A percentile compares a stretch with the other conserved stretches of the same genome.
Conservation (phyloP, 2,113 vertebrate species). For the Seriola dumerili region DNA sequence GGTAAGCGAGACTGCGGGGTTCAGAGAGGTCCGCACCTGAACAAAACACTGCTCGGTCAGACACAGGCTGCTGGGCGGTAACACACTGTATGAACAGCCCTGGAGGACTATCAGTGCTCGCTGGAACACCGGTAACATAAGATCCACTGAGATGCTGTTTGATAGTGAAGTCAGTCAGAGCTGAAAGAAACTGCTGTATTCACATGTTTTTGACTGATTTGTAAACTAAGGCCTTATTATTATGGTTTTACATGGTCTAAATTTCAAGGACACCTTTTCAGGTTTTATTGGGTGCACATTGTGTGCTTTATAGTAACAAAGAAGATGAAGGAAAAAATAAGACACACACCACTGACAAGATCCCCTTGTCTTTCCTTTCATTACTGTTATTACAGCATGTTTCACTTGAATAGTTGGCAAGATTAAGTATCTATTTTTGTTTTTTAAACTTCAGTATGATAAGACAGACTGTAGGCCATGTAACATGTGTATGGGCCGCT, state of each 20-base stretch:
- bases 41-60: slow-evolving; percentile 65
- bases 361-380: background rate
- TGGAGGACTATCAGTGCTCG: slow-evolving; percentile 47
- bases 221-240: background rate
- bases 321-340: background rate
- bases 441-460: background rate
- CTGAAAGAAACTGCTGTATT: background rate
- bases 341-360: background rate
- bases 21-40: slow-evolving; percentile 62
- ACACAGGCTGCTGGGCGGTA: slow-evolving; percentile 54
- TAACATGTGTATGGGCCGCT: background rate
- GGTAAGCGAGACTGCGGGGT: slow-evolving; percentile 66
- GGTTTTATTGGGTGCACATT: background rate
- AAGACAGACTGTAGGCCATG: background rate
- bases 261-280: slow-evolving; percentile 17
- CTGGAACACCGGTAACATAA: slow-evolving; percentile 26
- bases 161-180: slow-evolving; percentile 25
- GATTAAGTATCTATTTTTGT: background rate
- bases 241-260: background rate
- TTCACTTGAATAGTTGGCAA: background rate
- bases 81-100: slow-evolving; percentile 41
- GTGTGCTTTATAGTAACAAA: background rate
- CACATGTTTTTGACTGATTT: background rate
- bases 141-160: slow-evolving; percentile 34
- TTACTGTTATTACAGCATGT: background rate